Percentiles rank a stretch among this genome's conserved stretches.
Evolutionary conservation across 2,888 invertebrate species (phyloP).

Genomic region (Brachypterus glaber): DNA sequence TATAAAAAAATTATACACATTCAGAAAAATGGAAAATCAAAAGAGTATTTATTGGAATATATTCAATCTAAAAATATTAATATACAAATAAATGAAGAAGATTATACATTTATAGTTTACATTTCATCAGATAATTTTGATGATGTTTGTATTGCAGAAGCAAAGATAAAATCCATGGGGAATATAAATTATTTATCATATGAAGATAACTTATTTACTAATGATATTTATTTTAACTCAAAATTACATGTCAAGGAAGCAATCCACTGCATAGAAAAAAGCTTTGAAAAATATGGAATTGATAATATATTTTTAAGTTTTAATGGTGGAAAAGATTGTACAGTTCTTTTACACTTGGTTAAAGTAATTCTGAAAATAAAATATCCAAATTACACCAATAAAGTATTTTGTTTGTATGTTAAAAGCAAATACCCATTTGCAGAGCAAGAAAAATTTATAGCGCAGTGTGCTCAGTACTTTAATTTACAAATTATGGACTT

Average conservation of each 20-base stretch:
- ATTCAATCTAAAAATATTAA: slow-evolving; percentile 10
- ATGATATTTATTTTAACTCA: too few relatives aligned
- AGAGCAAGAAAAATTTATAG: slow-evolving; percentile 79
- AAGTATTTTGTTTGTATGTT: slow-evolving; percentile 69
- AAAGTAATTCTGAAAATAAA: slow-evolving; percentile 42
- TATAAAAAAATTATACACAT: slow-evolving; percentile 17
- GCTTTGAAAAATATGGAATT: slow-evolving; percentile 53
- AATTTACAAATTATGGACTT: slow-evolving; percentile 59
- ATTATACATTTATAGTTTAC: slow-evolving; percentile 7
- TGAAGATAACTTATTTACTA: too few relatives aligned
- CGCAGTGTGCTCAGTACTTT: slow-evolving; percentile 59
- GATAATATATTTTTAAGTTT: slow-evolving; percentile 83
- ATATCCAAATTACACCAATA: slow-evolving; percentile 28
- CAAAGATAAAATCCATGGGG: slow-evolving; percentile 5
- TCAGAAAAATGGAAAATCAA: slow-evolving; percentile 20
- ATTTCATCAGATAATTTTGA: slow-evolving; percentile 7
- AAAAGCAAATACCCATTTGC: slow-evolving; percentile 70
- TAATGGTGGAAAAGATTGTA: slow-evolving; percentile 99
- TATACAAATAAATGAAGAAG: slow-evolving; percentile 10
- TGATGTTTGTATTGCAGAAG: slow-evolving; percentile 15
- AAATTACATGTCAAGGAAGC: too few relatives aligned
- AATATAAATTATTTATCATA: slow-evolving; percentile 9
- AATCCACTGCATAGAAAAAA: slow-evolving; percentile 54
- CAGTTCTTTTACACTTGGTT: slow-evolving; percentile 71
- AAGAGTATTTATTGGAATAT: slow-evolving; percentile 14